Base-by-base conservation (phyloP, 2,888 invertebrate species). In the Dryobotodes eremita region DNA sequence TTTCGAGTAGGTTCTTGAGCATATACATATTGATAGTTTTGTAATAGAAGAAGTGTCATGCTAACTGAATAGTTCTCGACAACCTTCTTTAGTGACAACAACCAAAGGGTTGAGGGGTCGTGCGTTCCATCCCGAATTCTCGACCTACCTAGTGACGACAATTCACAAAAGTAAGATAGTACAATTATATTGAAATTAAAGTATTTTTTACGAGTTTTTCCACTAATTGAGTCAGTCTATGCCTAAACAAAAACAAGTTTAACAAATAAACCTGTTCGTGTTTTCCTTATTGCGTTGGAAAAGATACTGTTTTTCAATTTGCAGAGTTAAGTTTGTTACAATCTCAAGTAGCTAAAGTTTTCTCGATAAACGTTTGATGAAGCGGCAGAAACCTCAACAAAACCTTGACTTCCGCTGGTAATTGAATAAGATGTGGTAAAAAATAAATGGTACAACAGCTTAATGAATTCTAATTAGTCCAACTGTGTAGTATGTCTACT, bases 221-320 rank as follows among this genome's bases (percentile, higher is more conserved):
- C 20, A 26, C n/a, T 31, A 57, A 82, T 31, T 70, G 23, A 70
- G 26, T 46, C 17, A 59, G 31, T 59, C 31, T 15, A 7, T 1
- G 17, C 36, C 66, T 50, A 71, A 66, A 71, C 61, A 61, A 55
- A 15, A 77, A 17, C 31, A 70, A 84, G 53, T 71, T 77, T 23
- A 6, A 42, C 26, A 55, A 61, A 61, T 55, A 57, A 79, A 82
- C 66, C 23, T 17, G 48, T 70, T 71, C 17, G 55, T 61, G 20
- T 73, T 73, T 85, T 55, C 85, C 70, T 85, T 80, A 85, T 85
- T 66, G 70, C 65, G 50, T 74, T 46, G 55, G 53, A 42, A 55
- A 70, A 79, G 80, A 64, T 80, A 72, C 72, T 61, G 85, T 73
- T 80, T 80, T 85, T 73, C 82, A 85, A 82, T 80, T 82, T 80